phyloP scores from a whole-genome alignment of 2,888 invertebrate species.

The Drosophila birchii region DNA sequence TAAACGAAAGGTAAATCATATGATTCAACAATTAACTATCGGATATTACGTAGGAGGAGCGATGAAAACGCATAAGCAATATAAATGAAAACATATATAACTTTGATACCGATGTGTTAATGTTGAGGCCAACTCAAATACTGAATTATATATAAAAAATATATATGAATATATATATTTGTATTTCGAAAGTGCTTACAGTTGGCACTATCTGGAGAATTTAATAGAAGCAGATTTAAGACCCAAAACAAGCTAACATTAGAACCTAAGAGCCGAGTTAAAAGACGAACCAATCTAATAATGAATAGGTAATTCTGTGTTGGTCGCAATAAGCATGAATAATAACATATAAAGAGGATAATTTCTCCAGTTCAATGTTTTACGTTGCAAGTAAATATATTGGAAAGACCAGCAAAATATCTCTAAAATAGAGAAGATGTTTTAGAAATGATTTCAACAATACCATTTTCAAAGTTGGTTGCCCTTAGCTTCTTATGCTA shows the following conservation, averaged over 20 bases:
- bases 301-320: conserved; percentile 36
- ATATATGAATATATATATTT: conserved; percentile 31
- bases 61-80: conserved; percentile 50
- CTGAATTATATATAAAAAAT: conserved; percentile 27
- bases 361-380: conserved; percentile 30
- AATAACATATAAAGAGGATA: conserved; percentile 4
- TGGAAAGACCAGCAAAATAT: not conserved
- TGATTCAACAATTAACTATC: conserved; percentile 37
- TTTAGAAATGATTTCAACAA: conserved; percentile 49
- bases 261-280: conserved; percentile 55
- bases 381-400: conserved; percentile 42
- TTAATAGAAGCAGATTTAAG: not conserved
- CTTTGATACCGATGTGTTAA: conserved; percentile 55
- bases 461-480: conserved; percentile 61
- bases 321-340: conserved; percentile 35
- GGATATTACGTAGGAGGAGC: conserved; percentile 17
- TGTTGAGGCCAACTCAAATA: conserved; percentile 39
- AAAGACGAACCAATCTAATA: conserved; percentile 55
- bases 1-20: conserved; percentile 41
- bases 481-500: conserved; percentile 69
- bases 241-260: conserved; percentile 50
- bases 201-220: conserved; percentile 25
- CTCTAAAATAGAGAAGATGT: conserved; percentile 2
- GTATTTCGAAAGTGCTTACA: conserved; percentile 39
- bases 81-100: conserved; percentile 51